Conservation (phyloP, 1,140 invertebrate genomes). For the Neuroterus valhalla region DNA sequence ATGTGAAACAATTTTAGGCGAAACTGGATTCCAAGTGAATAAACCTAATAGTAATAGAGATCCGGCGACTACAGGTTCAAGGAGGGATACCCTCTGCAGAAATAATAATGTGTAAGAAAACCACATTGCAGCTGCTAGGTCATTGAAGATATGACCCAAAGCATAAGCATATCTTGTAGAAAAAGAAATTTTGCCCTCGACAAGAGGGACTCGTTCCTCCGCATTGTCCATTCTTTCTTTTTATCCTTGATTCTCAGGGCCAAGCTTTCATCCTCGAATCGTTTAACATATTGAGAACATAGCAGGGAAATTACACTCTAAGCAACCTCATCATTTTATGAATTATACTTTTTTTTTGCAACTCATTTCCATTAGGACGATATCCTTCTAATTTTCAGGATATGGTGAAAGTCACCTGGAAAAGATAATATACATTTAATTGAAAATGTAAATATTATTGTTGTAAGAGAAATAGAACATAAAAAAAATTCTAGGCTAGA, state of each 20-base stretch:
- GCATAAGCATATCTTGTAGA: slow-evolving; percentile 82
- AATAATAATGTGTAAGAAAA: slow-evolving; percentile 94
- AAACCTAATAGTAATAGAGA: slow-evolving; percentile 84
- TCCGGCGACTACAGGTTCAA: slow-evolving; percentile 85
- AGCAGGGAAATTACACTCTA: background rate
- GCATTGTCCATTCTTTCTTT: slow-evolving; percentile 15
- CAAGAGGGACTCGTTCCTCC: slow-evolving; percentile 56
- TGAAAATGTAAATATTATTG: too few relatives aligned
- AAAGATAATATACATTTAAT: too few relatives aligned
- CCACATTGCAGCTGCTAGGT: slow-evolving; percentile 94
- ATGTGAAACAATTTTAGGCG: background rate
- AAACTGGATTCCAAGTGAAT: slow-evolving; percentile 32
- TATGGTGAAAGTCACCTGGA: too few relatives aligned
- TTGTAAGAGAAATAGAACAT: background rate
- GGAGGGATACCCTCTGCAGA: slow-evolving; percentile 85
- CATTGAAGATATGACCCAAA: slow-evolving; percentile 93
- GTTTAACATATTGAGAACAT: background rate
- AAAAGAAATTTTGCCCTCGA: slow-evolving; percentile 59
- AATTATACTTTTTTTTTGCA: too few relatives aligned
- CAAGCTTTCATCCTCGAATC: background rate
- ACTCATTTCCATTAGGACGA: too few relatives aligned
- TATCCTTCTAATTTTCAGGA: too few relatives aligned
- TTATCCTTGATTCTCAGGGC: background rate
- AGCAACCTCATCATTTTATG: too few relatives aligned
- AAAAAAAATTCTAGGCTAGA: background rate